Conservation (phyloP, 2,888 invertebrate species). For the Serrognathus titanus region DNA sequence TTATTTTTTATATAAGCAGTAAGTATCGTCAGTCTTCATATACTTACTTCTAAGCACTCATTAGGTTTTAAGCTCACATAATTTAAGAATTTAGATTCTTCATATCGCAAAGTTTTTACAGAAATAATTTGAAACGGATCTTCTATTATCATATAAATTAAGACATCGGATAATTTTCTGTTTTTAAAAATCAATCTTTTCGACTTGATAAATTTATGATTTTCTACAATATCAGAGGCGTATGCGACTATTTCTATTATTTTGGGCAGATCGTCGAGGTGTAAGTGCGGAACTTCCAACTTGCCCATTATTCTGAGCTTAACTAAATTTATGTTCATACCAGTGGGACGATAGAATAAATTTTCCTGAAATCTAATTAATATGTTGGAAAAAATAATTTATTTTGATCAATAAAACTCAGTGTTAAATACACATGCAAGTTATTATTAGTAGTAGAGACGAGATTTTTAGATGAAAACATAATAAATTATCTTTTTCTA, state of each 20-base stretch:
- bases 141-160: conserved; percentile 25
- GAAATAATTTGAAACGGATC: conserved; percentile 28
- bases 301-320: conserved; percentile 24
- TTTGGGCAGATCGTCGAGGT: conserved; percentile 23
- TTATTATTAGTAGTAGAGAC: too few relatives aligned
- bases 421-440: neutral
- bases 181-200: conserved; percentile 31
- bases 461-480: too few relatives aligned
- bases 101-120: conserved; percentile 16
- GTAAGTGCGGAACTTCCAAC: conserved; percentile 26
- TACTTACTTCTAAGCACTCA: conserved; percentile 23
- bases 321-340: conserved; percentile 25
- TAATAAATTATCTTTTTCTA: too few relatives aligned
- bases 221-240: conserved; percentile 26
- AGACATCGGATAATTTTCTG: conserved; percentile 14
- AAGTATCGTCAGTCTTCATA: neutral
- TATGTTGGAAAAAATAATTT: neutral
- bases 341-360: conserved; percentile 27
- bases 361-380: conserved; percentile 31
- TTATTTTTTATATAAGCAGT: neutral
- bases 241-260: conserved; percentile 27
- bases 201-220: conserved; percentile 10
- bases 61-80: conserved; percentile 13
- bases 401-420: neutral
- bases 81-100: conserved; percentile 1